A percentile compares a stretch with the other conserved stretches of the same genome.
These are phyloP conservation scores for Tautogolabrus adspersus DNA, from an alignment of 2,113 vertebrate genomes.

Conservation along the genomic window DNA sequence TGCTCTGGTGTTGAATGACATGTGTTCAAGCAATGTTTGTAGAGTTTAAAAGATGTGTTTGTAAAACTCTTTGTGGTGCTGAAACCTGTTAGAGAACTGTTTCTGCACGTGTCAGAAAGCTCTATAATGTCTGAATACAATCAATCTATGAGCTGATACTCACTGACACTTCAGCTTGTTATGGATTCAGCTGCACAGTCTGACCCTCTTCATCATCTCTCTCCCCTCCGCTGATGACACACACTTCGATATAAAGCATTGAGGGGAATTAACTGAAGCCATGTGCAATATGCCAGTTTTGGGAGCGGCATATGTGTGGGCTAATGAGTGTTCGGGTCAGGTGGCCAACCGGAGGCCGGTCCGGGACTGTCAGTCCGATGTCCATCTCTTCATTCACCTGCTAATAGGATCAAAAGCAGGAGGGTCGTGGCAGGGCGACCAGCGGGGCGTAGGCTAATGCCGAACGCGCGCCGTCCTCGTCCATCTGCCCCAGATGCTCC, in stretches of 20 bases:
- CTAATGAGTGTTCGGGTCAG: constrained; percentile 67
- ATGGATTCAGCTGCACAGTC: constrained; percentile 11
- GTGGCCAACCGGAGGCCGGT: constrained; percentile 56
- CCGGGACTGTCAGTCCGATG: constrained; percentile 74
- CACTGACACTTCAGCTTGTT: constrained; percentile 5
- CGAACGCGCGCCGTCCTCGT: constrained; percentile 62
- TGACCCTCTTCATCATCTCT: background rate
- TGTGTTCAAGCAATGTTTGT: too few relatives aligned
- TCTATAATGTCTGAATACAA: background rate
- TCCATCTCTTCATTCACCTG: constrained; percentile 76
- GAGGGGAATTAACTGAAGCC: constrained; percentile 42
- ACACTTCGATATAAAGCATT: constrained; percentile 37
- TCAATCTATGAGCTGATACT: constrained; percentile 6
- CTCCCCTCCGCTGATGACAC: constrained; percentile 6
- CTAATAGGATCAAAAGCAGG: constrained; percentile 83
- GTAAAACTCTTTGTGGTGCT: background rate
- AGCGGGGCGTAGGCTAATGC: constrained; percentile 66
- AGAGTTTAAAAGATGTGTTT: too few relatives aligned
- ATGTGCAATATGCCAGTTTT: constrained; percentile 37
- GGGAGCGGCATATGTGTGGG: constrained; percentile 58
- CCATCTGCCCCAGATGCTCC: constrained; percentile 76
- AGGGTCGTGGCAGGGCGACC: constrained; percentile 63
- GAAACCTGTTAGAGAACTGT: background rate
- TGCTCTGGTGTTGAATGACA: too few relatives aligned
- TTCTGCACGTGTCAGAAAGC: background rate